Conservation (phyloP, 92 coral and sea anemone species). For the Umimayanthus chanpuru region DNA sequence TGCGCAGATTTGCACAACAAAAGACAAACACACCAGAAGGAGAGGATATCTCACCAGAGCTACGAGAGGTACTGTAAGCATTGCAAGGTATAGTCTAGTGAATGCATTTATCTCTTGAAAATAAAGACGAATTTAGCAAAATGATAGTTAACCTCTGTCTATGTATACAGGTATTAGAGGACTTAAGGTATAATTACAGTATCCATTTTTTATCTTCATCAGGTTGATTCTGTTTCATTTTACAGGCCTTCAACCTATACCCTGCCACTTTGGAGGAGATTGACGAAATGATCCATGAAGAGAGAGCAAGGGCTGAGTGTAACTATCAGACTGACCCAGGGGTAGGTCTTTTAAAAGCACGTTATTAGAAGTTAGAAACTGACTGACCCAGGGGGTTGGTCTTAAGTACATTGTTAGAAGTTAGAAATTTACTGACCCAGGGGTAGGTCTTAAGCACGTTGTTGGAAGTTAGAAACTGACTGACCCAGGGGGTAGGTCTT, state of each 20-base stretch:
- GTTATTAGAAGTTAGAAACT: conserved; percentile 58
- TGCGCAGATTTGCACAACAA: conserved; percentile 79
- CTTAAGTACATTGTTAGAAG: too few relatives aligned
- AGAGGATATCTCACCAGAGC: conserved; percentile 74
- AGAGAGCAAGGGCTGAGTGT: conserved; percentile 93
- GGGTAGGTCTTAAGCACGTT: too few relatives aligned
- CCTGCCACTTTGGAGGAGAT: conserved; percentile 92
- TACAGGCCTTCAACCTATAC: conserved; percentile 80
- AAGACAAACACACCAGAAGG: conserved; percentile 91
- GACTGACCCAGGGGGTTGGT: background rate
- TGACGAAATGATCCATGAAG: conserved; percentile 91
- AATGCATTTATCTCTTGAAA: too few relatives aligned
- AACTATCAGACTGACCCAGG: conserved; percentile 94
- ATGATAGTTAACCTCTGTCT: too few relatives aligned
- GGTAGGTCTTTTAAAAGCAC: conserved; percentile 55
- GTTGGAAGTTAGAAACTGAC: background rate
- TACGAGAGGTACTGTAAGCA: conserved; percentile 68
- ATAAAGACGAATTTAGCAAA: too few relatives aligned
- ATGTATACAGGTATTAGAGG: too few relatives aligned
- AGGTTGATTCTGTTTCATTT: background rate
- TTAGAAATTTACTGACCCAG: too few relatives aligned
- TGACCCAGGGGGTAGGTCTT: too few relatives aligned
- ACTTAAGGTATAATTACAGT: background rate
- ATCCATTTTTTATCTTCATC: background rate
- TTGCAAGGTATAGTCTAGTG: background rate